These are phyloP conservation scores for Machaerirhynchus nigripectus DNA, from an alignment of 2,113 vertebrate species.

Conservation along the genomic window DNA sequence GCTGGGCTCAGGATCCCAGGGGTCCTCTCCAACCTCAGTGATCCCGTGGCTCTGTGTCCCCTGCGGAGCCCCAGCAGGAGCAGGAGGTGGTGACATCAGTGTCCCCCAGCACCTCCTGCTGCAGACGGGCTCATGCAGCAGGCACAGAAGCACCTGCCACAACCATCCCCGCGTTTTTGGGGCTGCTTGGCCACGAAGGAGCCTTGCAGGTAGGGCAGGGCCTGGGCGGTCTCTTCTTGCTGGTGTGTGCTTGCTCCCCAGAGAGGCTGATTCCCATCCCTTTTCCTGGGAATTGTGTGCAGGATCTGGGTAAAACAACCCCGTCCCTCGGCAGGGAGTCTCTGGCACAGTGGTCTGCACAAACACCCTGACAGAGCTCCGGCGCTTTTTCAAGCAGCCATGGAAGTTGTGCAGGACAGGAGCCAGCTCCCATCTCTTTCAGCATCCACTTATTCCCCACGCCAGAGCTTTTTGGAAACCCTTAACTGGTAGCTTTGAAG, in stretches of 20 bases:
- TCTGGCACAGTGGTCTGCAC: slow-evolving; percentile 17
- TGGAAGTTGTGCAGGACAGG: background rate
- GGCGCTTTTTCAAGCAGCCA: background rate
- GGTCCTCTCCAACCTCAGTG: background rate
- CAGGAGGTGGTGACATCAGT: background rate
- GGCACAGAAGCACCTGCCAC: background rate
- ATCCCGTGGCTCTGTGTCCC: background rate
- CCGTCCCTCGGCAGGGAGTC: background rate
- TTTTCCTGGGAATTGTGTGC: background rate
- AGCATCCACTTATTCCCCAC: slow-evolving; percentile 20
- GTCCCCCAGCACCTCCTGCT: background rate
- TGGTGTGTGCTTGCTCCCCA: background rate
- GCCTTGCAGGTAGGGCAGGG: background rate
- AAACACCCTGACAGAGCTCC: background rate
- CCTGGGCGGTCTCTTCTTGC: background rate
- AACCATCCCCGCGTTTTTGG: background rate
- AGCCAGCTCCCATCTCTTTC: slow-evolving; percentile 47
- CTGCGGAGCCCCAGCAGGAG: background rate
- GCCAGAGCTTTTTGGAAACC: slow-evolving; percentile 55
- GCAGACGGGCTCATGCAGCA: background rate
- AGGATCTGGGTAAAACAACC: background rate
- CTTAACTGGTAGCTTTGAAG: slow-evolving; percentile 45
- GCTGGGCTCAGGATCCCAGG: background rate
- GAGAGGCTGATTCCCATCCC: background rate
- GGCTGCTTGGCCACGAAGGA: background rate